Evolutionary conservation across 23 tunicate species (phyloP), one percentile per base, ranked within the genome.

Genomic region (Clavelina lepadiformis): DNA sequence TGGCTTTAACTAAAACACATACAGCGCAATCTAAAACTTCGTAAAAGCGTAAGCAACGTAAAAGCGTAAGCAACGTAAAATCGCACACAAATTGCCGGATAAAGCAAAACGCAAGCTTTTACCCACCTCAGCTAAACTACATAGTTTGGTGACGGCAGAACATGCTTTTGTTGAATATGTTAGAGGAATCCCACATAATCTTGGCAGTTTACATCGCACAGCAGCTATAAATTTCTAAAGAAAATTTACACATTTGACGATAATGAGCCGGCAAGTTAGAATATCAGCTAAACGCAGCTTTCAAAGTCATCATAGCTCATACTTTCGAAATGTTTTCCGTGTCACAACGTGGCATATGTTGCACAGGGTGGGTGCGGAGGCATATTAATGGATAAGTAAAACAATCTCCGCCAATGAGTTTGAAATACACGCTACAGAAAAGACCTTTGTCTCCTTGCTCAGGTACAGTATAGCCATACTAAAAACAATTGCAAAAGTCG

Each of bases 281-380:
- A 44, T 44, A 11, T 44, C 11, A 44, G 15, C 15, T 44, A 44
- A 44, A 44, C 49, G 15, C 15, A 41, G 15, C 11, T 41, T 41
- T 15, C 13, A 41, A 41, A 8, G 49, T 8, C 11, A 41, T 11
- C 15, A 15, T 41, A 8, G 49, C 15, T 11, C 7, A 53, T 66
- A 66, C 72, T 57, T 66, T 66, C 19, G 33, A 46, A 5, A 46
- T 66, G 34, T 18, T 36, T 22, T 44, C 56, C 3, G 19, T 37
- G 47, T 66, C 72, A 46, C 72, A 45, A 24, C 72, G 56, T 8
- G 72, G 72, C 72, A 66, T 66, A 23, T 23, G 47, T 36, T 66
- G 72, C 2, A 66, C 47, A 4, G 72, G 34, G 4, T 37, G 33
- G 35, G 28, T 66, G 28, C 72, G 46, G 15, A 66, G 18, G 25